A percentile compares a stretch with the other conserved stretches of the same genome.
Evolutionary conservation across 2,797 vertebrate species (phyloP).

Genomic region (Myotis planiceps): DNA sequence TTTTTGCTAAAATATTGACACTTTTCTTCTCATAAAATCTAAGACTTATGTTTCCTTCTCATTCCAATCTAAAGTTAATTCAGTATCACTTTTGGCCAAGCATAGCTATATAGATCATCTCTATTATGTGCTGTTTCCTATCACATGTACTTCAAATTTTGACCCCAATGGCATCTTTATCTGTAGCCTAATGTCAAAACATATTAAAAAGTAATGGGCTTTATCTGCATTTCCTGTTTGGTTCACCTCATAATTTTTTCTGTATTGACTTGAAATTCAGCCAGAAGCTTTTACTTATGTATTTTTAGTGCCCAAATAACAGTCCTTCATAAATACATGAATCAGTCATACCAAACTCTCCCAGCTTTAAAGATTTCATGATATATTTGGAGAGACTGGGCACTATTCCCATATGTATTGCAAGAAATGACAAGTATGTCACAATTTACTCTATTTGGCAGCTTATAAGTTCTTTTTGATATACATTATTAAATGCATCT

Average conservation of each 20-base stretch:
- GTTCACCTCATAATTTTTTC: conserved; percentile 58
- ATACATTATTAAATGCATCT: conserved; percentile 57
- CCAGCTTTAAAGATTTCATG: conserved; percentile 47
- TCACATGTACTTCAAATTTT: neutral
- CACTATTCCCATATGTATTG: conserved; percentile 47
- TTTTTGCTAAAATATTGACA: neutral
- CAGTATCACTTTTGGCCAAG: neutral
- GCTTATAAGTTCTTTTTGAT: conserved; percentile 64
- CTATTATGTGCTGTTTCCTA: neutral
- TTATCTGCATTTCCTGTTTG: conserved; percentile 61
- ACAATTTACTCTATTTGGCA: conserved; percentile 63
- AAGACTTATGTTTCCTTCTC: neutral
- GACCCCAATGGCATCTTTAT: conserved; percentile 41
- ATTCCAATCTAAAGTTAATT: conserved; percentile 13
- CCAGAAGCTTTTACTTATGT: conserved; percentile 66
- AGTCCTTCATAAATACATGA: conserved; percentile 61
- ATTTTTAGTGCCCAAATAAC: conserved; percentile 60
- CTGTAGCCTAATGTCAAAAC: conserved; percentile 47
- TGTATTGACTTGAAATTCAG: conserved; percentile 68
- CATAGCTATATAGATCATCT: neutral
- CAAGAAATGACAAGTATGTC: conserved; percentile 64
- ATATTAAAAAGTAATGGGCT: conserved; percentile 49
- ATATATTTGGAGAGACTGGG: conserved; percentile 62
- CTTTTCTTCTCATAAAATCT: neutral
- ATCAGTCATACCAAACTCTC: conserved; percentile 62